Evolutionary conservation across 2,888 invertebrate species (phyloP), one percentile per base, ranked within the genome.

Genomic region (Meiosimyza platycephala): DNA sequence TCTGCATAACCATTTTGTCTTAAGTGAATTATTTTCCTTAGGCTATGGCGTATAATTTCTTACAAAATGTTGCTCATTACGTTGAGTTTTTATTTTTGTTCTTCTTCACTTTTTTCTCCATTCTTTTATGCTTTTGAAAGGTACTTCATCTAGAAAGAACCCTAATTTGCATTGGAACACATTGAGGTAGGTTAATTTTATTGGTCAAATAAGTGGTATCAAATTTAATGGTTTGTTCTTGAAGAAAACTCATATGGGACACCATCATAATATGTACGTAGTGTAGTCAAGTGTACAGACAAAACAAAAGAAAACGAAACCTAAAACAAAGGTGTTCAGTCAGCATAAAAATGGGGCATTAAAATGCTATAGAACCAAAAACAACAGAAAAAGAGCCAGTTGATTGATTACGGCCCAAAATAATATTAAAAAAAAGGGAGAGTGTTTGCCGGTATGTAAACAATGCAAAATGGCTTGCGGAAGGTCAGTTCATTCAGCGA

Each of bases 161-260:
- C 57, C 13, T 57, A 57, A 57, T 28, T 57, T 51, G 50, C 60
- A 13, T 64, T 51, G 18, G 22, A 50, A 22, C 28, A 47, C 59
- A 50, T 74, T 75, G 72, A 54, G 67, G 72, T 72, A 82, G 83
- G 82, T 82, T 82, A 82, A 82, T 81, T 83, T 83, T 82, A 82
- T 82, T 82, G 82, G 83, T 81, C 83, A 83, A 83, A 82, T 82
- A 83, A 83, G 82, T 82, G 81, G 81, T 82, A 81, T 81, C 80
- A 81, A 81, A 80, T 82, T 81, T 81, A 81, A 81, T 80, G 78
- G 79, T 62, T 50, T 65, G 47, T 51, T 63, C 59, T 51, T 59
- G 55, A 62, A 47, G 68, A 54, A 69, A 55, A 73, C 54, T 67
- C 54, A 52, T 52, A 48, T 50, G 50, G 48, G 51, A 28, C 66